phyloP scores from a whole-genome alignment of 2,888 invertebrate genomes.

The Campoplex capitator region DNA sequence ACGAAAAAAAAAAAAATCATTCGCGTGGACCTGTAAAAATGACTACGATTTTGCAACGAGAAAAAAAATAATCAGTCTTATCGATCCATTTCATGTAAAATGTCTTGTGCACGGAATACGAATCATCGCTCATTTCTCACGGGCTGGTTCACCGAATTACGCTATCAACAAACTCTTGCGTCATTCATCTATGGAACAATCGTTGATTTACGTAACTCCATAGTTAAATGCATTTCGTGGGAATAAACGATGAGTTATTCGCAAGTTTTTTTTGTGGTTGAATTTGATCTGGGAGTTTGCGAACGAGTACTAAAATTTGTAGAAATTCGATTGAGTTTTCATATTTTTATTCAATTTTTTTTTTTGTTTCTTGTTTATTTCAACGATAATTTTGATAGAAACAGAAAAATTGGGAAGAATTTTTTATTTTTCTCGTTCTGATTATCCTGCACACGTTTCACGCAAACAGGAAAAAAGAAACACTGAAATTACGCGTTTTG shows the following conservation, averaged over 20 bases:
- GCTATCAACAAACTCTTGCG: not conserved
- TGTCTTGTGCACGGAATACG: not conserved
- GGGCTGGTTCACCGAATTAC: not conserved
- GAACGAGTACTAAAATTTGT: no score
- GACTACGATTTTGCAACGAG: no score
- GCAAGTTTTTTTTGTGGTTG: not conserved
- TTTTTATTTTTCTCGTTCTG: no score
- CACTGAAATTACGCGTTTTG: not conserved
- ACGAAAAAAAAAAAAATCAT: no score
- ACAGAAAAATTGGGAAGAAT: no score
- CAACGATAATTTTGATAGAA: not conserved
- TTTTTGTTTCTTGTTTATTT: not conserved
- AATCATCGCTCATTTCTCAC: not conserved
- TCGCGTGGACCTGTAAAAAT: no score
- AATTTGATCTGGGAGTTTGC: not conserved
- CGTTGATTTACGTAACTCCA: constrained; percentile 24
- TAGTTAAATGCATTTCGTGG: constrained; percentile 8
- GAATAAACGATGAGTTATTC: not conserved
- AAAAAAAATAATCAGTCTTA: no score
- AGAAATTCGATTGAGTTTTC: no score
- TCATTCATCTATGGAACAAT: not conserved
- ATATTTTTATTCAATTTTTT: no score
- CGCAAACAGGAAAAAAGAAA: not conserved
- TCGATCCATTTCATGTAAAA: not conserved
- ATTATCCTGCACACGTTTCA: not conserved